Evolutionary conservation across 2,797 vertebrate genomes (phyloP).

Genomic region (Chloroceryle inda): DNA sequence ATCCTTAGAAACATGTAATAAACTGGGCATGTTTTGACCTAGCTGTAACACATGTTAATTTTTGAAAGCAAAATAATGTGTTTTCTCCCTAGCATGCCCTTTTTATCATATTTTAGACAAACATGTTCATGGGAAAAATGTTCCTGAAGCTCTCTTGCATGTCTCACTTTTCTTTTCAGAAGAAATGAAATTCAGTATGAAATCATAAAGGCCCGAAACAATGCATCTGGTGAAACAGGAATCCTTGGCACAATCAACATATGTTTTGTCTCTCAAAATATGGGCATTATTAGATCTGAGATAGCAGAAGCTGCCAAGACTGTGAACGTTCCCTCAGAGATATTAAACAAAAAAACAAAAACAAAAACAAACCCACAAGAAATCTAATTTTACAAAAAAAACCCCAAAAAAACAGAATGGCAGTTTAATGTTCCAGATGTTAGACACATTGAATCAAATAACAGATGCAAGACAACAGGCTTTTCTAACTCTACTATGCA

Average conservation of each 20-base stretch:
- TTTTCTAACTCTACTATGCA: background rate
- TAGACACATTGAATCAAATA: slow-evolving; percentile 48
- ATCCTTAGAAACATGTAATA: background rate
- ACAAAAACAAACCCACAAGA: slow-evolving; percentile 1
- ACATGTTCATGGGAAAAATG: slow-evolving; percentile 47
- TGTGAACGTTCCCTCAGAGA: slow-evolving; percentile 27
- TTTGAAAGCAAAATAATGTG: background rate
- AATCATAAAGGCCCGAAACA: slow-evolving; percentile 55
- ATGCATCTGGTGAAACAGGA: slow-evolving; percentile 48
- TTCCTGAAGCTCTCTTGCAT: slow-evolving; percentile 9
- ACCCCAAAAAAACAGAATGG: slow-evolving; percentile 30
- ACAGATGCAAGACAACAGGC: slow-evolving; percentile 25
- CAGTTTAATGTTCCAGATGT: slow-evolving; percentile 61
- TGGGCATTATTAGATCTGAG: slow-evolving; percentile 50
- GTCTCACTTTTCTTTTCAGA: slow-evolving; percentile 48
- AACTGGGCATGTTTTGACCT: slow-evolving; percentile 19
- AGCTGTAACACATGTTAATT: background rate
- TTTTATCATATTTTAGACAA: slow-evolving; percentile 60
- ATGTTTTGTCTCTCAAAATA: slow-evolving; percentile 58
- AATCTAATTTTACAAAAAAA: slow-evolving; percentile 67
- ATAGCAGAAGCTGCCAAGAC: slow-evolving; percentile 43
- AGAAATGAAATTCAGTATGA: slow-evolving; percentile 53
- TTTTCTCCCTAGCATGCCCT: background rate
- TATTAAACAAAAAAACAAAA: slow-evolving; percentile 13
- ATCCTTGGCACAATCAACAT: slow-evolving; percentile 6